Evolutionary conservation across 2,113 vertebrate genomes (phyloP).

Genomic region (Aphyosemion australe): DNA sequence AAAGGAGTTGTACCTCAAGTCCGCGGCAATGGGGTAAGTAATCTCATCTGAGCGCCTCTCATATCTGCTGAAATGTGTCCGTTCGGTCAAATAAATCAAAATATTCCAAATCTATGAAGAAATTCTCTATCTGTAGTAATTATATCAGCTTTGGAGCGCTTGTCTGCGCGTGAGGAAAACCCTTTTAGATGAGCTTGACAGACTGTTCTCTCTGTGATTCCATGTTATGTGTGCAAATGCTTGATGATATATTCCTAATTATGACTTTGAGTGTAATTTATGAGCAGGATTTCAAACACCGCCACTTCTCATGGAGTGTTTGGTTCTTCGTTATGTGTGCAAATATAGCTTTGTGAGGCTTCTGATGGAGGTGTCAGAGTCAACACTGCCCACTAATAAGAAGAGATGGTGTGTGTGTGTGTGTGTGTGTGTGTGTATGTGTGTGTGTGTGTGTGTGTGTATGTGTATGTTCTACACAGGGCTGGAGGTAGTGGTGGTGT

Average conservation of each 20-base stretch:
- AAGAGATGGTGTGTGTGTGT: slow-evolving; percentile 29
- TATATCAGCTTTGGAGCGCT: neutral
- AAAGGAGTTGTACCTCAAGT: slow-evolving; percentile 62
- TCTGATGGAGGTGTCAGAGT: slow-evolving; percentile 50
- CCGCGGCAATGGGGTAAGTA: slow-evolving; percentile 80
- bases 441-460: slow-evolving; percentile 17
- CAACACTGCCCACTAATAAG: slow-evolving; percentile 52
- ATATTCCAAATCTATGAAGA: slow-evolving; percentile 7
- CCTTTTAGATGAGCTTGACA: slow-evolving; percentile 2
- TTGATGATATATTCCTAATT: slow-evolving; percentile 6
- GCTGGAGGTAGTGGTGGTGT: slow-evolving; percentile 29
- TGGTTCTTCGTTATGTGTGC: neutral
- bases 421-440: slow-evolving; percentile 18
- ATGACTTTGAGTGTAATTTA: neutral
- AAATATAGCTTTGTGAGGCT: slow-evolving; percentile 22
- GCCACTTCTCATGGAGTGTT: no score
- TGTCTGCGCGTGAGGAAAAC: slow-evolving; percentile 1
- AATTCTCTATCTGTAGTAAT: neutral
- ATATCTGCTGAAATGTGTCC: slow-evolving; percentile 26
- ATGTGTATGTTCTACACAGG: slow-evolving; percentile 9
- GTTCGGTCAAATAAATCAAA: slow-evolving; percentile 9
- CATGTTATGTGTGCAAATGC: neutral
- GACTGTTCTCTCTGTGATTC: slow-evolving; percentile 1
- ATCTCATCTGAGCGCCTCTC: slow-evolving; percentile 47
- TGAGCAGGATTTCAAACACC: neutral